Conservation (phyloP, 2,888 invertebrate species). For the Atherix ibis region DNA sequence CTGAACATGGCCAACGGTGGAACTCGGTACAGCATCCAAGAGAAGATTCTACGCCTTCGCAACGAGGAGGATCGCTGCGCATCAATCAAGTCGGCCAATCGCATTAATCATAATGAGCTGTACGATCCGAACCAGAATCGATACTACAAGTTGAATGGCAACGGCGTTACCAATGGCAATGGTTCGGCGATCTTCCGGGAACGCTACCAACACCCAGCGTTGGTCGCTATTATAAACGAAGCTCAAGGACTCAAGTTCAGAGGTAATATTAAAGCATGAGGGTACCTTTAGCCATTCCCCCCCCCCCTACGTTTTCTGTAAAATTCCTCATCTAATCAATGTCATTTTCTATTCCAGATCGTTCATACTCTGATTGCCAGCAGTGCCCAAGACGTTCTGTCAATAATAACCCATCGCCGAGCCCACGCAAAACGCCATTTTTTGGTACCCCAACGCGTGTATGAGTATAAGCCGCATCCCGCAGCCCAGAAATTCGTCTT, state of each 20-base stretch:
- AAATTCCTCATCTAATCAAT: no score
- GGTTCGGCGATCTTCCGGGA: constrained; percentile 28
- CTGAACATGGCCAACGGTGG: no score
- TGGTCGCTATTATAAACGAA: constrained; percentile 31
- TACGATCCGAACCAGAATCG: constrained; percentile 32
- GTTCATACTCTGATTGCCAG: constrained; percentile 43
- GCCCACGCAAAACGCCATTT: constrained; percentile 21
- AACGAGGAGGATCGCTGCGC: constrained; percentile 30
- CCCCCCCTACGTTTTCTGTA: no score
- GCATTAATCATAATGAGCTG: constrained; percentile 23
- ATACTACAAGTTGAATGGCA: constrained; percentile 23
- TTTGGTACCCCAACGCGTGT: constrained; percentile 31
- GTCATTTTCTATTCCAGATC: constrained; percentile 38
- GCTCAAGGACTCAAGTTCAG: constrained; percentile 30
- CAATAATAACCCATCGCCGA: constrained; percentile 20
- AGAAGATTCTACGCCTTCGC: constrained; percentile 28
- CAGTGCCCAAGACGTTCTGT: constrained; percentile 23
- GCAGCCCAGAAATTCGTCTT: no score
- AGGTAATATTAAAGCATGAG: constrained; percentile 26
- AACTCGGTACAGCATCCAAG: constrained; percentile 28
- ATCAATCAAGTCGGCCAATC: constrained; percentile 25
- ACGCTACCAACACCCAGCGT: constrained; percentile 30
- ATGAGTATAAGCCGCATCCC: no score
- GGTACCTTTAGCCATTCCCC: no score
- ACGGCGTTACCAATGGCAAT: constrained; percentile 15